Base-by-base conservation (phyloP, 2,888 invertebrate genomes). In the Salticus scenicus region DNA sequence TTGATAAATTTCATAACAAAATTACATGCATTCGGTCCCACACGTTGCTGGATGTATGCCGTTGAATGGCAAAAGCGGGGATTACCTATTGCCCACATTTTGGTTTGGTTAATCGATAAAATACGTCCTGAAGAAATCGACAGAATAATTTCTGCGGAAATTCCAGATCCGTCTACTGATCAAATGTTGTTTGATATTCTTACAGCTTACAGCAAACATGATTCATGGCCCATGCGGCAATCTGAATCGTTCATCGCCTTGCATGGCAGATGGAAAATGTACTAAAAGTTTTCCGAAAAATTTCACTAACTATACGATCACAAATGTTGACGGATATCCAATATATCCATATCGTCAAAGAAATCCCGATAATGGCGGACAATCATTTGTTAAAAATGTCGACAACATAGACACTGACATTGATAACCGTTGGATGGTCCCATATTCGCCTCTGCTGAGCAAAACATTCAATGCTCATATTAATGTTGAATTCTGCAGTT, bases 201-300 rank as follows among this genome's bases (percentile, higher is more conserved):
- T n/a, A n/a, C n/a, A n/a, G n/a, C n/a, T 66, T 31, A 66, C 66
- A 27, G 14, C 5, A 28, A 31, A 66, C n/a, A 66, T 66, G 66
- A 66, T 66, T 28, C 66, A 66, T 31, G 66, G 66, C n/a, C 31
- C 37, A 37, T 37, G 37, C 37, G 37, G 37, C 10, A 24, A n/a
- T 37, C 74, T 64, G 4, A 20, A 74, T 74, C 27, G 24, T 37
- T 74, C 41, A 67, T 76, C 75, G 30, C 41, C 47, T 67, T 76
- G 75, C 66, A 76, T 64, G 63, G 67, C 20, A 28, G 67, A 76
- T 76, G 66, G 31, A 76, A 76, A 76, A 76, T 76, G 76, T 67
- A 76, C 76, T 1, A 76, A 76, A 33, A 8, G 20, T 70, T 69
- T 70, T n/a, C 77, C 77, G 31, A 69, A 57, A 69, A 8, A 69